These are phyloP conservation scores for Crioceris asparagi DNA, from an alignment of 2,888 invertebrate genomes.

Conservation along the genomic window DNA sequence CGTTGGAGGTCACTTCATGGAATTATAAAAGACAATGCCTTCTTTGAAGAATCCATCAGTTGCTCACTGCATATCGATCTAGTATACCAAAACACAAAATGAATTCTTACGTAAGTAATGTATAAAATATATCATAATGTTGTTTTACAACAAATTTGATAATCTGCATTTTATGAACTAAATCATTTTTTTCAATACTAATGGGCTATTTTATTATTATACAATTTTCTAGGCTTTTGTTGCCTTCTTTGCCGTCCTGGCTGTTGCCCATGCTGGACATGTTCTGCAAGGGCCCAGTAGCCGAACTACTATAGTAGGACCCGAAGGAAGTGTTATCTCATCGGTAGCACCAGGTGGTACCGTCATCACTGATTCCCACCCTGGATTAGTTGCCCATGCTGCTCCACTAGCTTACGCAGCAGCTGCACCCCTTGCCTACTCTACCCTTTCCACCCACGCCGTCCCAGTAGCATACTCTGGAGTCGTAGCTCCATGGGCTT, in stretches of 20 bases:
- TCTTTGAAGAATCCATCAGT: no score
- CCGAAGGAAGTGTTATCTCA: conserved; percentile 27
- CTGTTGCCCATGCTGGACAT: conserved; percentile 11
- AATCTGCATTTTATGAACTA: no score
- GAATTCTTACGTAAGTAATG: no score
- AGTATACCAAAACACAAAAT: no score
- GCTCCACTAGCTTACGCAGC: conserved; percentile 12
- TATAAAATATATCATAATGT: no score
- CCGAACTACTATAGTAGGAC: conserved; percentile 26
- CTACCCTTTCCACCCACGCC: conserved; percentile 2
- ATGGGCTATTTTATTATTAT: no score
- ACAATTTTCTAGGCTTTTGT: conserved; percentile 22
- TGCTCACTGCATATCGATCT: no score
- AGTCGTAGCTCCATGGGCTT: conserved; percentile 25
- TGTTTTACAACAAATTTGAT: no score
- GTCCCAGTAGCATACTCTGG: conserved; percentile 8
- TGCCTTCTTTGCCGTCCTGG: conserved; percentile 18
- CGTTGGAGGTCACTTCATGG: no score
- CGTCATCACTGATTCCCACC: conserved; percentile 16
- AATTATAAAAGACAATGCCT: no score
- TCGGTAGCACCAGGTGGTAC: conserved; percentile 19
- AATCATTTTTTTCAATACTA: no score
- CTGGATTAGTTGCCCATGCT: conserved; percentile 11
- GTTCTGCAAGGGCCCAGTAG: conserved; percentile 27
- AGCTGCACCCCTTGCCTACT: conserved; percentile 10